Conservation (phyloP, 2,113 vertebrate genomes). For the Myrmophylax atrothorax region DNA sequence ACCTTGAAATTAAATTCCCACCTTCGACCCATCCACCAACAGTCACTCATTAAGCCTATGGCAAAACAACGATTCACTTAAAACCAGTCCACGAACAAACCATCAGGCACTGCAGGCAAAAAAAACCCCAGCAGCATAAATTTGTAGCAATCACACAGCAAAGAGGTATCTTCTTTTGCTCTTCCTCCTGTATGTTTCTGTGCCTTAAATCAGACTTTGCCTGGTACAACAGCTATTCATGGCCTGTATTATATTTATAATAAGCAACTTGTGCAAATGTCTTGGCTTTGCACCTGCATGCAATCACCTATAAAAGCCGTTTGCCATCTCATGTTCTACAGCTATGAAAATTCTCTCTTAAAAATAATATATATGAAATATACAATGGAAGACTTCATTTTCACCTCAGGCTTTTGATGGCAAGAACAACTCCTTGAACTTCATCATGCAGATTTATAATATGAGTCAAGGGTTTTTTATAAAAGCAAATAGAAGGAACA, state of each 20-base stretch:
- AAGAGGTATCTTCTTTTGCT: not conserved
- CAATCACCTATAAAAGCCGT: not conserved
- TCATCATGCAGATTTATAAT: constrained; percentile 60
- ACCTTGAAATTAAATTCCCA: not conserved
- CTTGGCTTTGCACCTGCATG: not conserved
- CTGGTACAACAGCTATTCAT: not conserved
- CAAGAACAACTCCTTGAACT: constrained; percentile 47
- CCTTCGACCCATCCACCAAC: not conserved
- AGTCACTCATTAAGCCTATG: not conserved
- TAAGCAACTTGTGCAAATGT: not conserved
- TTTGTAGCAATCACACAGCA: not conserved
- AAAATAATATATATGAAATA: not conserved
- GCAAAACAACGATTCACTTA: not conserved
- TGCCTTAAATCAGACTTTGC: not conserved
- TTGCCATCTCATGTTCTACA: not conserved
- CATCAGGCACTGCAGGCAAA: not conserved
- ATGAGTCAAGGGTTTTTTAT: constrained; percentile 48
- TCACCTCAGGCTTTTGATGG: constrained; percentile 58
- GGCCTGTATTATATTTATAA: not conserved
- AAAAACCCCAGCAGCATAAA: not conserved
- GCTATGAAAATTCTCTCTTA: not conserved
- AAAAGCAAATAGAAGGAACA: constrained; percentile 33
- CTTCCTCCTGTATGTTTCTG: not conserved
- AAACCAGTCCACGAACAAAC: not conserved
- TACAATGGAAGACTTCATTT: constrained; percentile 49